Evolutionary conservation across 2,113 vertebrate species (phyloP), one percentile per base, ranked within the genome.

Genomic region (Nicator chloris): DNA sequence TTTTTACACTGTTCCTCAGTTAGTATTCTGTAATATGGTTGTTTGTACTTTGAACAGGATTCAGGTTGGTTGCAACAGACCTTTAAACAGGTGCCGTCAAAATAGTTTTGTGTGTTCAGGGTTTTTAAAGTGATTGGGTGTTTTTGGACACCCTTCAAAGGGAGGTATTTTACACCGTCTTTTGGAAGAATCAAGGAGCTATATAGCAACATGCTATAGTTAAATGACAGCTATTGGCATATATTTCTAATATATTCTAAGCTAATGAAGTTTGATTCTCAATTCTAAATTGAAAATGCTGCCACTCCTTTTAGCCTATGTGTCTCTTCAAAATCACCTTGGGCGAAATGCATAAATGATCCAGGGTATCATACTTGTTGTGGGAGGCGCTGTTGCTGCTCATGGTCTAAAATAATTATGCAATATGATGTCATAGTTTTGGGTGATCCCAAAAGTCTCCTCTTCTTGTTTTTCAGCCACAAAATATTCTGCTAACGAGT

Each of bases 401-500:
- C 22, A 3, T 31, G 13, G 26, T 51, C 35, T 88, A 33, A 88
- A 85, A 49, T 49, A 61, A 53, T 50, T 40, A 18, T 10, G 28
- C 30, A 35, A 14, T 51, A 28, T 13, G 23, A 16, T 57, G 39
- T 86, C 17, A 26, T 2, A 8, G 22, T 56, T 65, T 35, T 40
- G 35, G 8, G 39, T 81, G 60, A 73, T 70, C 24, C 40, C 66
- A 17, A 68, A 77, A 56, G 44, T 84, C 8, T 61, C 5, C 11
- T 80, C 2, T 27, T 88, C 40, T 83, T 96, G 21, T 64, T 94
- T 97, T 97, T 87, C 98, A 99, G 99, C 99, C 99, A 35, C 99
- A 99, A 97, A 99, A 99, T 93, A 98, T 99, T 95, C 96, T 99
- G 33, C 96, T 99, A 96, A 99, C 99, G 53, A 98, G 98, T 66